phyloP scores from a whole-genome alignment of 2,888 invertebrate genomes.

The Gastracanthus pulcherrimus region DNA sequence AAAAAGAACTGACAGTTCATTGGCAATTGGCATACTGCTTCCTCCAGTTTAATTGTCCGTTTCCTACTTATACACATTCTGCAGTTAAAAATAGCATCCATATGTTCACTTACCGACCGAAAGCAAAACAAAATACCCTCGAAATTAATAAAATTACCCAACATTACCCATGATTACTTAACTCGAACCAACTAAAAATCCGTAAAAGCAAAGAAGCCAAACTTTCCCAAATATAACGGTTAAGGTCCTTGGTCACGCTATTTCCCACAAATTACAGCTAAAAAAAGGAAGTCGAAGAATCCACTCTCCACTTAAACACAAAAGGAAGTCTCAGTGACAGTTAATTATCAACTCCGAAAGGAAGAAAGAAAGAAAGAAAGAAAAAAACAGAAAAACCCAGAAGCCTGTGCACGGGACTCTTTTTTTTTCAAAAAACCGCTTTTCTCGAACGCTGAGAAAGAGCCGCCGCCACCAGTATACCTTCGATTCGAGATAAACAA shows the following conservation, averaged over 20 bases:
- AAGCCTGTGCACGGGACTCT: background rate
- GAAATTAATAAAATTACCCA: background rate
- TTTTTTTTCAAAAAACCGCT: background rate
- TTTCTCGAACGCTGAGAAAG: conserved; percentile 23
- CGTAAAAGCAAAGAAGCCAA: background rate
- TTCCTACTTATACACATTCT: too few species aligned
- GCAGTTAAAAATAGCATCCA: background rate
- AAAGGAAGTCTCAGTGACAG: conserved; percentile 19
- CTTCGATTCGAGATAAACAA: conserved; percentile 44
- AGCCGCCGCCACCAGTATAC: too few species aligned
- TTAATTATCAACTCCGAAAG: conserved; percentile 19
- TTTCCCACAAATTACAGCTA: background rate
- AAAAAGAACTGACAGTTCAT: background rate
- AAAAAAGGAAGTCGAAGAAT: conserved; percentile 7
- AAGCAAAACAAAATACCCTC: background rate
- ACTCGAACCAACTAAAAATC: background rate
- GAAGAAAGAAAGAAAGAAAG: background rate
- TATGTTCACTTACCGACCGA: background rate
- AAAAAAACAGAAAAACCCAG: too few species aligned
- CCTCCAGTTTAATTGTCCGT: too few species aligned
- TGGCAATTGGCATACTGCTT: background rate
- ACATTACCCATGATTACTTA: background rate
- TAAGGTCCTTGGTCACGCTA: background rate
- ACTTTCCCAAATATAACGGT: background rate
- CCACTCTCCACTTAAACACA: background rate